A percentile compares a stretch with the other conserved stretches of the same genome.
phyloP scores from a whole-genome alignment of 1,140 invertebrate species.

The Tetragonula clypearis region DNA sequence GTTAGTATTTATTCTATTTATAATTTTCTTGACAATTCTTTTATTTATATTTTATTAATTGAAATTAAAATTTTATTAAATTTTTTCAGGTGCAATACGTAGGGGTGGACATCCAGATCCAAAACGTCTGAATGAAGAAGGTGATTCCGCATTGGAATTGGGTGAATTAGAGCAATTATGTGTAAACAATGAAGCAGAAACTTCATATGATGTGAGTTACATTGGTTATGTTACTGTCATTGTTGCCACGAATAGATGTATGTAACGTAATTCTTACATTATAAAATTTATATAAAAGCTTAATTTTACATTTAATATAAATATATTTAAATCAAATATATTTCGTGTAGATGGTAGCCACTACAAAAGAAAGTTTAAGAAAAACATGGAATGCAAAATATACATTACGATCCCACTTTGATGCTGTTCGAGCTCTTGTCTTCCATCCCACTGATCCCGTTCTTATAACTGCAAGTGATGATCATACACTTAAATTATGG shows the following conservation, averaged over 20 bases:
- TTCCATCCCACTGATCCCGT: slow-evolving; percentile 99
- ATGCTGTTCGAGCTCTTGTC: slow-evolving; percentile 96
- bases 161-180: slow-evolving; percentile 98
- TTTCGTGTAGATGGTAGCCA: slow-evolving; percentile 84
- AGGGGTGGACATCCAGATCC: slow-evolving; percentile 74
- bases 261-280: neutral
- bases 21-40: neutral
- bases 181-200: slow-evolving; percentile 97
- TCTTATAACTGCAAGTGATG: slow-evolving; percentile 98
- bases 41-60: neutral
- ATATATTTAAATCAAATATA: neutral
- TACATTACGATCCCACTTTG: slow-evolving; percentile 98
- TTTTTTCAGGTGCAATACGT: slow-evolving; percentile 67
- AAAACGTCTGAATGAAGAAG: slow-evolving; percentile 85
- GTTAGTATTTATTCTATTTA: slow-evolving; percentile 59
- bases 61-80: slow-evolving; percentile 14
- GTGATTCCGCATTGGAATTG: slow-evolving; percentile 92
- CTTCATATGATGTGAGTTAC: slow-evolving; percentile 92
- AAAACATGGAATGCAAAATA: slow-evolving; percentile 99
- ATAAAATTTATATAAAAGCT: neutral
- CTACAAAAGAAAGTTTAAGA: slow-evolving; percentile 95
- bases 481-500: slow-evolving; percentile 99
- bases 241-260: neutral
- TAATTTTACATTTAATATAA: neutral
- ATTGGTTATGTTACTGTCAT: slow-evolving; percentile 6